Conservation (phyloP, 2,113 vertebrate species). For the Egretta garzetta region DNA sequence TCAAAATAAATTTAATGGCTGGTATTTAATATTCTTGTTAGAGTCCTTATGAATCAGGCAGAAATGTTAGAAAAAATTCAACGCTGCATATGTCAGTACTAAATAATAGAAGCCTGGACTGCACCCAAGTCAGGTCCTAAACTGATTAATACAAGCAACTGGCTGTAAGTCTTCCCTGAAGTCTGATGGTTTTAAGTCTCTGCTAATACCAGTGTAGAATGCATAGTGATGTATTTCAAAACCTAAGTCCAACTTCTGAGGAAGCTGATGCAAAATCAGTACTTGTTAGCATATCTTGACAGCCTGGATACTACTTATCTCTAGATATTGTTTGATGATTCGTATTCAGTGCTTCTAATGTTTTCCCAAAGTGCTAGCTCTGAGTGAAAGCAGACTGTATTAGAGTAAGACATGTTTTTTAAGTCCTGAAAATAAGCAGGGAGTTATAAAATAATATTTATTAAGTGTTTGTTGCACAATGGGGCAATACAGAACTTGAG, state of each 20-base stretch:
- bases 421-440: background rate
- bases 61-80: background rate
- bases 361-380: background rate
- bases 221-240: background rate
- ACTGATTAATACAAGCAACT: background rate
- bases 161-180: background rate
- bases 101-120: conserved; percentile 31
- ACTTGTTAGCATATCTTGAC: background rate
- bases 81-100: background rate
- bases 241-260: background rate
- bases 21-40: conserved; percentile 51
- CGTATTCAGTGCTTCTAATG: background rate
- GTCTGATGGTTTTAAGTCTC: background rate
- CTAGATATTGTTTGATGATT: background rate
- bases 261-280: background rate
- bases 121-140: background rate
- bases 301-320: background rate
- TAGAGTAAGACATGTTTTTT: background rate
- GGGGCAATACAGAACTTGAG: background rate
- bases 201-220: background rate
- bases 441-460: background rate
- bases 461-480: background rate
- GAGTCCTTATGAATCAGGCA: conserved; percentile 35
- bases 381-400: background rate
- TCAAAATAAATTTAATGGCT: conserved; percentile 70